Conservation (phyloP, 2,113 vertebrate species). For the Mus spicilegus region DNA sequence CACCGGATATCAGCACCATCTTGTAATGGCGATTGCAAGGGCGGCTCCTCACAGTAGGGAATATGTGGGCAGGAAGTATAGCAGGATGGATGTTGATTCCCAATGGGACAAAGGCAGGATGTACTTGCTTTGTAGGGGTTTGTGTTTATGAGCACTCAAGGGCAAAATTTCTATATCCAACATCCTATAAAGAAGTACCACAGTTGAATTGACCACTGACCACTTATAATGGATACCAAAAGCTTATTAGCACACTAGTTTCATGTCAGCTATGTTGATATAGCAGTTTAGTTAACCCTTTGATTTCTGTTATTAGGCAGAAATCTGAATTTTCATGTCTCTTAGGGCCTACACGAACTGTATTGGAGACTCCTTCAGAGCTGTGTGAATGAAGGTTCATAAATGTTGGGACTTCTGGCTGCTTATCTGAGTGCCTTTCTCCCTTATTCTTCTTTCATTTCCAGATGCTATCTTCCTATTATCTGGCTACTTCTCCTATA, state of each 20-base stretch:
- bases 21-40: too few relatives aligned
- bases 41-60: neutral
- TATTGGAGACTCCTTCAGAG: neutral
- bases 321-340: conserved; percentile 36
- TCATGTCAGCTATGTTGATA: neutral
- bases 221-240: neutral
- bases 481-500: neutral
- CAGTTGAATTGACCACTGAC: neutral
- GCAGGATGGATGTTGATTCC: neutral
- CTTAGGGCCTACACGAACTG: neutral
- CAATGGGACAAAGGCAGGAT: neutral
- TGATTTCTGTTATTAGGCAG: conserved; percentile 6
- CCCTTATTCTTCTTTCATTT: neutral
- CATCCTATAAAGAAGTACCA: neutral
- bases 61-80: neutral
- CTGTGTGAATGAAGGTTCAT: neutral
- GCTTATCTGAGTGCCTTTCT: neutral
- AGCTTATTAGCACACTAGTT: neutral
- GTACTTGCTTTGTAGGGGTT: neutral
- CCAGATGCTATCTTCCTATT: neutral
- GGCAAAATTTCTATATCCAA: neutral
- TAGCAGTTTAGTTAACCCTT: neutral
- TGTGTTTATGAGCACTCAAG: neutral
- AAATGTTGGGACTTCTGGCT: neutral
- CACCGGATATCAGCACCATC: too few relatives aligned